Percentiles rank a stretch among this genome's conserved stretches.
Conservation (phyloP, 2,888 invertebrate genomes). For the Hipparchia semele region DNA sequence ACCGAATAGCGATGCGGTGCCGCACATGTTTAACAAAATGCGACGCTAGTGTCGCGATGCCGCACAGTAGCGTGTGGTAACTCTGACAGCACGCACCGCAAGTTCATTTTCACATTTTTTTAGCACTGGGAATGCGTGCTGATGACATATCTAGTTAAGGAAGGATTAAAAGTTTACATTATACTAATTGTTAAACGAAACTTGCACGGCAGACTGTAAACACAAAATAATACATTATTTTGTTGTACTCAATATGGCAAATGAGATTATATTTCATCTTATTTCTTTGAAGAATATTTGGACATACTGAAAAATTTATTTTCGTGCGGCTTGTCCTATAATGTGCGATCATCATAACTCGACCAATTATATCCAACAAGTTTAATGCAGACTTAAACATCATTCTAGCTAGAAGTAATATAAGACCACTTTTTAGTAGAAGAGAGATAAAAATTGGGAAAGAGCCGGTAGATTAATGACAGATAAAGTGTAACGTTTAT, state of each 20-base stretch:
- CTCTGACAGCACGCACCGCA: no score
- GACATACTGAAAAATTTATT: neutral
- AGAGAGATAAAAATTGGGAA: constrained; percentile 3
- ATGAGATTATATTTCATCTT: neutral
- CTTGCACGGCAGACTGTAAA: neutral
- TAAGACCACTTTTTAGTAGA: neutral
- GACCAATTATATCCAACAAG: neutral
- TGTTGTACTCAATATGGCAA: neutral
- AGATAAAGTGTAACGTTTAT: neutral
- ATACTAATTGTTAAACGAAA: no score
- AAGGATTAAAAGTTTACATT: no score
- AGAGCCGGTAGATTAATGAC: neutral
- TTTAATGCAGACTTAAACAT: neutral
- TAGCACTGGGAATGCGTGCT: no score
- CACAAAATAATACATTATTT: neutral
- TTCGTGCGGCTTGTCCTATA: neutral
- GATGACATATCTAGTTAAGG: no score
- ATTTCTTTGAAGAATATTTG: neutral
- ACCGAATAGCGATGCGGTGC: no score
- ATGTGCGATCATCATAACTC: neutral
- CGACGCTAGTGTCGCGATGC: no score
- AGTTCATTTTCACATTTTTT: no score
- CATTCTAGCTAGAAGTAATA: neutral
- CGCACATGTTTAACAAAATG: no score
- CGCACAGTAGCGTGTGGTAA: no score